These are phyloP conservation scores for Lepilemur ruficaudatus DNA, from an alignment of 2,797 vertebrate species.

Conservation along the genomic window DNA sequence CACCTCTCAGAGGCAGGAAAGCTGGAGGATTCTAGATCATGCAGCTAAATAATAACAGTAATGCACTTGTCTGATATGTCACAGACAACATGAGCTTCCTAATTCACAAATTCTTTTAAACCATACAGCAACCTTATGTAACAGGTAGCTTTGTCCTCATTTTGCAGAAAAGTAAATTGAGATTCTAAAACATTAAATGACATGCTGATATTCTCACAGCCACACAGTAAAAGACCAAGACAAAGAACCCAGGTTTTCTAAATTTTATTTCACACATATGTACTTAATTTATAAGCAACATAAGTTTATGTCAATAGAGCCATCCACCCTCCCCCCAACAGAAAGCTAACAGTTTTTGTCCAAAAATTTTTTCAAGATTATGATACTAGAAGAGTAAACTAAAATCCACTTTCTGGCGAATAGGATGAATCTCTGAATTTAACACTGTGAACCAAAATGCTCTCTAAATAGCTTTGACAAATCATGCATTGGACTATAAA, in stretches of 20 bases:
- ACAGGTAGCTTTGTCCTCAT: neutral
- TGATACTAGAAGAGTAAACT: neutral
- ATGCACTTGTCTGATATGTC: neutral
- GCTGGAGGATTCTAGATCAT: neutral
- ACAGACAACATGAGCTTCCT: neutral
- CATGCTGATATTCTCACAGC: neutral
- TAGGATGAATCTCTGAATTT: neutral
- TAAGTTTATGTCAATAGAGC: neutral
- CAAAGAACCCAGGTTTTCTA: neutral
- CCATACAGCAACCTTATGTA: neutral
- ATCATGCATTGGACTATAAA: neutral
- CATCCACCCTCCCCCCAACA: neutral
- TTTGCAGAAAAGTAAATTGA: slow-evolving; percentile 26
- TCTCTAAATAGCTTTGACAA: neutral
- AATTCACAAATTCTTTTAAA: slow-evolving; percentile 15
- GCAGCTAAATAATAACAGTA: neutral
- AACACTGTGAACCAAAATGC: neutral
- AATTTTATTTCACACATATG: neutral
- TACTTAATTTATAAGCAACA: neutral
- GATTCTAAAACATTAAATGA: neutral
- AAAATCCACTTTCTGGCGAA: neutral
- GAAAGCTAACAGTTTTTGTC: neutral
- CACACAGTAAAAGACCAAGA: neutral
- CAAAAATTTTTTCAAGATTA: neutral
- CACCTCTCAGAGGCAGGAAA: neutral